phyloP scores from a whole-genome alignment of 2,113 vertebrate species.

The Ptilorrhoa leucosticta region DNA sequence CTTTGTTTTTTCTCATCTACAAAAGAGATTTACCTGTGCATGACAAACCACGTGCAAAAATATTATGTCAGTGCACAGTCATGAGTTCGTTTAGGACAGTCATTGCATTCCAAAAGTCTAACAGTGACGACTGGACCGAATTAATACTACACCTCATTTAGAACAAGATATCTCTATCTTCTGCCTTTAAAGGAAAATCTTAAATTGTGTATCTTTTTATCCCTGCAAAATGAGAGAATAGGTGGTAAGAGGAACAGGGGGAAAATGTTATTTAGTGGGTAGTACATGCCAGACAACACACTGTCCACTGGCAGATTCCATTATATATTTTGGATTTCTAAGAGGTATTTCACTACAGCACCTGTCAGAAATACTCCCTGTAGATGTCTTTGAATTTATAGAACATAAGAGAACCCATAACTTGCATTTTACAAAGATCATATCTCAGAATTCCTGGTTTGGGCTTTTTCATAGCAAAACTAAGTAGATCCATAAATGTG shows the following conservation, averaged over 20 bases:
- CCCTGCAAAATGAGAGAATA: neutral
- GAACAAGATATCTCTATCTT: neutral
- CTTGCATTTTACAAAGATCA: neutral
- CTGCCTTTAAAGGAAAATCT: neutral
- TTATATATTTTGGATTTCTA: neutral
- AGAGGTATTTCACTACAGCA: neutral
- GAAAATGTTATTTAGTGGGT: neutral
- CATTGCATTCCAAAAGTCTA: neutral
- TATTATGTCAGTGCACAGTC: neutral
- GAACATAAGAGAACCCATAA: neutral
- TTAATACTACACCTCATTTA: neutral
- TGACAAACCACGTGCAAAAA: neutral
- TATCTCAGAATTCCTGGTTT: neutral
- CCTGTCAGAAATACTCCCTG: neutral
- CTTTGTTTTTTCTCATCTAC: neutral
- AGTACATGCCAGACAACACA: neutral
- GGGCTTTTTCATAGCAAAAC: neutral
- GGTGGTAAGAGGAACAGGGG: neutral
- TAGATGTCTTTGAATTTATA: neutral
- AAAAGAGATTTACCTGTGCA: neutral
- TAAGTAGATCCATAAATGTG: neutral
- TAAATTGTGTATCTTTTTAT: neutral
- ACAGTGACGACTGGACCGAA: neutral
- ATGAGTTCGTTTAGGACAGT: neutral
- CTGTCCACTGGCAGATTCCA: neutral